These are phyloP conservation scores for Chrysomela aeneicollis DNA, from an alignment of 2,888 invertebrate species.

Conservation along the genomic window DNA sequence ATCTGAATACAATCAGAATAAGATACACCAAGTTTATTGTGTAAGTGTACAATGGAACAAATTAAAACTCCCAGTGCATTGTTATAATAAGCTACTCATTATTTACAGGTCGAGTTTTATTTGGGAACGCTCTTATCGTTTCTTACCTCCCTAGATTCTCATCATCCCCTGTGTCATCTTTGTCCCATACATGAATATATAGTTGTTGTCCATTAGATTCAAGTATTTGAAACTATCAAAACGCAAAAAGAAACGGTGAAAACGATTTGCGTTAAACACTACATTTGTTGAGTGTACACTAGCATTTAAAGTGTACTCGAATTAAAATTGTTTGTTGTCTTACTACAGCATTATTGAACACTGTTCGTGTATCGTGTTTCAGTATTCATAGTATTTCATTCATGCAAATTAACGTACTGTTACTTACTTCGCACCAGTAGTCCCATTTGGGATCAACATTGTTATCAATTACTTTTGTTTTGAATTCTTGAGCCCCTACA, in stretches of 20 bases:
- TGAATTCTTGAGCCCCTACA: conserved; percentile 93
- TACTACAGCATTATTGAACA: not conserved
- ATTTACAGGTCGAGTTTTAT: not conserved
- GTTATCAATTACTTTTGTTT: conserved; percentile 93
- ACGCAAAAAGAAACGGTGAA: conserved; percentile 29
- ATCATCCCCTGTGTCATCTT: conserved; percentile 85
- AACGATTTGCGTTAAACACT: conserved; percentile 7
- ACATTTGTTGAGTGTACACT: not conserved
- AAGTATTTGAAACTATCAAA: conserved; percentile 62
- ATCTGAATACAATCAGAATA: not conserved
- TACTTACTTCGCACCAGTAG: conserved; percentile 93
- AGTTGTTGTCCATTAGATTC: conserved; percentile 76
- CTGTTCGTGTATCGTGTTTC: not conserved
- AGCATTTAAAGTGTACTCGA: not conserved
- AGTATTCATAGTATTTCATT: not conserved
- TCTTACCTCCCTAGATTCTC: conserved; percentile 88
- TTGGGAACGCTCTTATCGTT: not conserved
- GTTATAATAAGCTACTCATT: not conserved
- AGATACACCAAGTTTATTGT: not conserved
- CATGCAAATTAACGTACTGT: not conserved
- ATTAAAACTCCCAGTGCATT: not conserved
- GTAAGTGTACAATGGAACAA: not conserved
- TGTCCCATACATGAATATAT: conserved; percentile 82
- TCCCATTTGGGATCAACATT: conserved; percentile 97
- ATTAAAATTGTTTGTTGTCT: not conserved